These are phyloP conservation scores for Micromys minutus DNA, from an alignment of 2,113 vertebrate species.

Conservation along the genomic window DNA sequence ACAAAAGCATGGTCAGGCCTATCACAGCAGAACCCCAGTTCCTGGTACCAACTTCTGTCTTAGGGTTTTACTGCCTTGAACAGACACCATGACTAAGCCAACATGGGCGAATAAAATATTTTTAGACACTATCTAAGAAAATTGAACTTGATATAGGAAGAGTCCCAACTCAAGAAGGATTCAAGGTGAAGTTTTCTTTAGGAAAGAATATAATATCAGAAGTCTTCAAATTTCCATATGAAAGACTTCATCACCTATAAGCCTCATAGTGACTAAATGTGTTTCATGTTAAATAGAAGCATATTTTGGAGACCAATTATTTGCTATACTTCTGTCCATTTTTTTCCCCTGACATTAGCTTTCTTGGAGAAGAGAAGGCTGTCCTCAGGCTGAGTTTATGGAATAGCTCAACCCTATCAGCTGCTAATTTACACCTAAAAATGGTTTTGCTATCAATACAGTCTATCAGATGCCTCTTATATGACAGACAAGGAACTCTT, in stretches of 20 bases:
- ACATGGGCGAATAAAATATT: slow-evolving; percentile 15
- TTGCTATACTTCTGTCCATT: not conserved
- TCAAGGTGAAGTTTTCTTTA: slow-evolving; percentile 35
- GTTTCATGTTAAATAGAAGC: slow-evolving; percentile 49
- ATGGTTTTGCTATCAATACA: too few relatives aligned
- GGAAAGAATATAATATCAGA: slow-evolving; percentile 33
- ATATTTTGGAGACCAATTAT: slow-evolving; percentile 50
- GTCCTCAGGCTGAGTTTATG: not conserved
- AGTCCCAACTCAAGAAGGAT: not conserved
- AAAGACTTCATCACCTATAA: not conserved
- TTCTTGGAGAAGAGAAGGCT: not conserved
- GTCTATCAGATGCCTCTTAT: not conserved
- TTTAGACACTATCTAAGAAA: slow-evolving; percentile 58
- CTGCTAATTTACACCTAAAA: not conserved
- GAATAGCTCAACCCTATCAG: too few relatives aligned
- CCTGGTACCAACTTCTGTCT: too few relatives aligned
- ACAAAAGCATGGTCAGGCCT: too few relatives aligned
- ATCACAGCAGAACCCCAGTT: too few relatives aligned
- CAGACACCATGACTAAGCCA: too few relatives aligned
- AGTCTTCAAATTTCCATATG: slow-evolving; percentile 15
- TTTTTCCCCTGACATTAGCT: not conserved
- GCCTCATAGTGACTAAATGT: not conserved
- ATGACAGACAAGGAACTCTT: not conserved
- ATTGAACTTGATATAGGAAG: slow-evolving; percentile 49
- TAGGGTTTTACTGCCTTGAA: too few relatives aligned